These are phyloP conservation scores for Saccostrea cuccullata DNA, from an alignment of 1,140 invertebrate genomes.

Conservation along the genomic window DNA sequence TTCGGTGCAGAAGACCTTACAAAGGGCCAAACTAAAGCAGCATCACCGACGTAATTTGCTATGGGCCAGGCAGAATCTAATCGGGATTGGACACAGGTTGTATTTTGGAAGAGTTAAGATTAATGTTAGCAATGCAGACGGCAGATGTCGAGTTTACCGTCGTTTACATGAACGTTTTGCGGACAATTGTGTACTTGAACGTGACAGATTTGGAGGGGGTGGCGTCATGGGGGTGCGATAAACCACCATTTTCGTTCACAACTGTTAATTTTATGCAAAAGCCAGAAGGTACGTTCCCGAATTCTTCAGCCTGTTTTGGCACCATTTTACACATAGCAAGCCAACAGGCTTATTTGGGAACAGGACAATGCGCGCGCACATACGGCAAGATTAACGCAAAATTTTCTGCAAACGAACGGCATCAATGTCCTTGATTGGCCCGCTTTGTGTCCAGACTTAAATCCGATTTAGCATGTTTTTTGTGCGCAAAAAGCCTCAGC, in stretches of 20 bases:
- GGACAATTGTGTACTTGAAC: no score
- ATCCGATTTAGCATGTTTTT: not conserved
- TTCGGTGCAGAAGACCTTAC: no score
- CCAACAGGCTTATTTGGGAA: conserved; percentile 1
- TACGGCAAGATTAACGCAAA: conserved; percentile 7
- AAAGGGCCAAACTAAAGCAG: no score
- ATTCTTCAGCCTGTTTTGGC: not conserved
- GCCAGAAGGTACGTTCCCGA: not conserved
- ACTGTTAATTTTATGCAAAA: not conserved
- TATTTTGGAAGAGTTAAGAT: no score
- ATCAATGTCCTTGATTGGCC: conserved; percentile 21
- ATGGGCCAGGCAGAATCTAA: no score
- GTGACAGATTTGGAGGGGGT: no score
- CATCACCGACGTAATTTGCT: no score
- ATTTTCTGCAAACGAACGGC: conserved; percentile 3
- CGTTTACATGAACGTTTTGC: no score
- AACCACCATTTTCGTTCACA: not conserved
- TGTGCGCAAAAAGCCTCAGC: not conserved
- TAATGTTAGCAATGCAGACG: no score
- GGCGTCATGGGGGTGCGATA: no score
- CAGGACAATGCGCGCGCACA: conserved; percentile 49
- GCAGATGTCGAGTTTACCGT: no score
- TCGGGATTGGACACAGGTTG: no score
- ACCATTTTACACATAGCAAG: not conserved
- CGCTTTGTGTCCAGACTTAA: not conserved